Conservation (phyloP, 2,888 invertebrate genomes). For the Hipparchia sbordonii region DNA sequence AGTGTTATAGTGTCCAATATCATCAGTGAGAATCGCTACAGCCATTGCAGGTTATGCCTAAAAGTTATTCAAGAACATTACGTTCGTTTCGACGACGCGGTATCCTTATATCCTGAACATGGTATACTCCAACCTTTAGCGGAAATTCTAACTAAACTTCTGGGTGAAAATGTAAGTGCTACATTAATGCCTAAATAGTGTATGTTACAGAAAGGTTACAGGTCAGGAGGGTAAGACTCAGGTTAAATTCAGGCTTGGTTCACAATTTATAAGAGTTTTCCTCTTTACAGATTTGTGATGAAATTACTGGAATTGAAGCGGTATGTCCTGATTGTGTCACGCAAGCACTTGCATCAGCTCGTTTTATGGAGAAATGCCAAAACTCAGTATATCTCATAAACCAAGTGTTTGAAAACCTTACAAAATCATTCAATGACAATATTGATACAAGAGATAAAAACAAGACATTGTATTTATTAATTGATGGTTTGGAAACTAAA, state of each 20-base stretch:
- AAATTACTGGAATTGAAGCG: constrained; percentile 64
- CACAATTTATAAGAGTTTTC: background rate
- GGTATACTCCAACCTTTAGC: constrained; percentile 48
- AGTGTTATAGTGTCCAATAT: constrained; percentile 62
- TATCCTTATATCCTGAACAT: constrained; percentile 49
- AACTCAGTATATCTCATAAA: constrained; percentile 54
- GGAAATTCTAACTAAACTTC: constrained; percentile 51
- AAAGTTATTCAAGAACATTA: constrained; percentile 55
- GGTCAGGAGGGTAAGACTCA: background rate
- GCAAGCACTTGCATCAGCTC: constrained; percentile 50
- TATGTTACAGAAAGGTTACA: too few relatives aligned
- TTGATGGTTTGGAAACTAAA: constrained; percentile 54
- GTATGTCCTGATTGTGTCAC: constrained; percentile 63
- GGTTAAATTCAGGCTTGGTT: too few relatives aligned
- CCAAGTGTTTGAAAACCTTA: constrained; percentile 56
- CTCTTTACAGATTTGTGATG: constrained; percentile 59
- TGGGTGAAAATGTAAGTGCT: constrained; percentile 56
- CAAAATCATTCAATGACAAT: constrained; percentile 49
- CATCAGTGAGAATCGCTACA: constrained; percentile 59
- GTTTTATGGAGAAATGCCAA: constrained; percentile 57
- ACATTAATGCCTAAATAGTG: background rate
- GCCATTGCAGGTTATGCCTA: constrained; percentile 75
- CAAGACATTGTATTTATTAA: constrained; percentile 56
- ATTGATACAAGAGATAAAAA: constrained; percentile 46
- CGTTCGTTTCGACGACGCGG: constrained; percentile 61